Evolutionary conservation across 2,888 invertebrate genomes (phyloP).

Genomic region (Acleris cristana): DNA sequence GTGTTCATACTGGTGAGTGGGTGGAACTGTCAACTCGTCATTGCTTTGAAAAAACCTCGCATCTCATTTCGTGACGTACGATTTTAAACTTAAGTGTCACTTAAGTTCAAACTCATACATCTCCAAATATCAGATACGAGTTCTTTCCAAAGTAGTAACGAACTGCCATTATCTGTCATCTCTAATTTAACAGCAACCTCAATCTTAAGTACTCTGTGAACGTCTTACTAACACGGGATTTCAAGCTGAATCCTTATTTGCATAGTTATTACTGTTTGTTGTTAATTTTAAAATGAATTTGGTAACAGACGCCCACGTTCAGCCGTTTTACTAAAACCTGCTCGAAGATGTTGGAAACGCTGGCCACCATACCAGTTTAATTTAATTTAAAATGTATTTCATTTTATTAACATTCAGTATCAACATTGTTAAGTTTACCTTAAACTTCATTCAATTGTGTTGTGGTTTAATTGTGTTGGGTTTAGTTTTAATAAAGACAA

Average conservation of each 20-base stretch:
- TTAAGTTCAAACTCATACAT: no score
- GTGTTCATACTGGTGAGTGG: conserved; percentile 75
- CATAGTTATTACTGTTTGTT: conserved; percentile 47
- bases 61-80: no score
- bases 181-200: conserved; percentile 52
- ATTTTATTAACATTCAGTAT: not conserved
- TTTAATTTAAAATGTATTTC: not conserved
- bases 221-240: conserved; percentile 53
- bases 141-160: no score
- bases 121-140: no score
- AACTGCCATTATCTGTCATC: conserved; percentile 45
- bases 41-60: no score
- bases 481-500: not conserved
- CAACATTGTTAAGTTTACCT: not conserved
- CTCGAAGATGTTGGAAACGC: conserved; percentile 37
- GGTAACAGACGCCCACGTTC: conserved; percentile 58
- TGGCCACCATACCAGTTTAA: conserved; percentile 3
- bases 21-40: conserved; percentile 58
- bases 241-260: conserved; percentile 51
- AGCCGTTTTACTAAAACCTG: conserved; percentile 41
- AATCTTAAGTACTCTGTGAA: conserved; percentile 52
- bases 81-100: no score
- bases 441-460: not conserved
- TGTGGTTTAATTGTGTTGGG: not conserved
- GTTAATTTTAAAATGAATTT: conserved; percentile 50